Evolutionary conservation across 2,888 invertebrate species (phyloP), one percentile per base, ranked within the genome.

Genomic region (Dryadula phaetusa): DNA sequence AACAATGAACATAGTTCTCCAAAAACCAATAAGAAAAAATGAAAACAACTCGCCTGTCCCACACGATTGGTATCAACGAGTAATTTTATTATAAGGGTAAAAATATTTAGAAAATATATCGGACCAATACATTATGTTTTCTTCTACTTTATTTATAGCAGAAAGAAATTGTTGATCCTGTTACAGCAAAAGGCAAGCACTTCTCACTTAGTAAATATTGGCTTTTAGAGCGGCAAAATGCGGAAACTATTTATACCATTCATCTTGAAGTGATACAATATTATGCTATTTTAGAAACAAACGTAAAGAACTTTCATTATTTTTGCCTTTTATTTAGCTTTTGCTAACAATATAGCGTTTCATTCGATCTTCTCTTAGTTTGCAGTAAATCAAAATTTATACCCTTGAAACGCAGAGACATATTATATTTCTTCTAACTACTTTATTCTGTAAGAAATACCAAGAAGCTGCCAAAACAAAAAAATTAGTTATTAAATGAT

Each of bases 111-210:
- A 60, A 28, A 42, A 60, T 44, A 12, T 42, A 42, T 18, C 8
- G 10, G 12, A 2, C 14, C 16, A 44, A 60, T 44, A 18, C 44
- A 18, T 25, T 12, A 3, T 28, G 14, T 20, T 32, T 60, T 14
- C 4, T 58, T 12, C 16, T 40, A 58, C 46, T 42, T 60, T 46
- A 60, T 60, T 60, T 32, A 32, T 28, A 60, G 20, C 18, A 46
- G 18, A 14, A 42, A 14, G 8, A 28, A 46, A 46, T 32, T 46
- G 60, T 60, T 46, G 44, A 46, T 60, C 44, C 18, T 12, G 44
- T 46, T 46, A 60, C 44, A 42, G 32, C 42, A 44, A 18, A 44
- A 60, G 60, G n/a, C 44, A 60, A 60, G 18, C 32, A 20, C 16
- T 42, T 32, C 14, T 32, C 14, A 32, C 14, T 60, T 28, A 46